Base-by-base conservation (phyloP, 2,113 vertebrate species). In the Miniopterus natalensis region DNA sequence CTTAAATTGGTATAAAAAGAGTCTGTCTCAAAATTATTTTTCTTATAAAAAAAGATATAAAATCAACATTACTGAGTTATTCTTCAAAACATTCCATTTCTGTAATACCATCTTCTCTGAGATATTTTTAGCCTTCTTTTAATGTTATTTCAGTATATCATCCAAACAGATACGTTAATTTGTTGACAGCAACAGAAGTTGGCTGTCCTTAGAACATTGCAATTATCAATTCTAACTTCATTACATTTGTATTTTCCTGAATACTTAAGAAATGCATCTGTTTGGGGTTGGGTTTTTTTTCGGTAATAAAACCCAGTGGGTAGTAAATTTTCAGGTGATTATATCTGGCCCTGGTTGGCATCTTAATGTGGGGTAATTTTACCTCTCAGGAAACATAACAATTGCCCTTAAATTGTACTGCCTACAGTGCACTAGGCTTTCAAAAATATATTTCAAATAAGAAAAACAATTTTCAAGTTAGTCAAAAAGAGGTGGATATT, bases 321-420 rank as follows among this genome's bases (percentile, higher is more conserved):
- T 49, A 92, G 47, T 88, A 95, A 70, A 95, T 81, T 87, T 95
- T 81, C n/a, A 93, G 59, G 36, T 94, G 47, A 90, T 90, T 95
- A 40, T 77, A 84, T 61, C 47, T 90, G 47, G 27, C n/a, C 73
- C 68, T 86, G 21, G 14, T 31, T 90, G 8, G 70, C 89, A 84
- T 89, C 65, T 79, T 95, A 95, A 91, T 63, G 18, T 53, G 13
- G 18, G 0, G 1, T 94, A 87, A 96, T 93, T 92, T 97, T 92
- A 53, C 63, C 18, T 89, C 70, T 87, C 23, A 61, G 18, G 25
- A 66, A 91, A 86, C 25, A 78, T 31, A 81, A 66, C 29, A 95
- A 66, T 93, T 55, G 75, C 31, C 14, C 15, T 90, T 90, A 84
- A 95, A 68, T 81, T 84, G 20, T 27, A 63, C 84, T 81, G 45